phyloP scores from a whole-genome alignment of 2,113 vertebrate genomes.

The Felis chaus region DNA sequence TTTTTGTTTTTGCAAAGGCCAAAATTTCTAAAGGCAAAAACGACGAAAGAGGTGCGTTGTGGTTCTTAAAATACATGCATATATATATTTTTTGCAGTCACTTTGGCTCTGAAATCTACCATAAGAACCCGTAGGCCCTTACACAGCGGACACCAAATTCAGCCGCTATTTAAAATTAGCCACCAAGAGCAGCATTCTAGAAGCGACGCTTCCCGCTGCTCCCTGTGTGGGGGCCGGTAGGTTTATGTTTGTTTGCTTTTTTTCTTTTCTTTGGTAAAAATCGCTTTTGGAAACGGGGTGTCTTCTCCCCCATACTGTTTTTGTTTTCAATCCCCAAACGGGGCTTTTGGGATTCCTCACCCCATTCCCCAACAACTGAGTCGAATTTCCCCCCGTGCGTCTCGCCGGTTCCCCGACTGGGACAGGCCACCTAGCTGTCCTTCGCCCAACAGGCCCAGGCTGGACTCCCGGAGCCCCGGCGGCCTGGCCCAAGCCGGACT shows the following conservation, averaged over 20 bases:
- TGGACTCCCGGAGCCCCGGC: background rate
- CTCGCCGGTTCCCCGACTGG: background rate
- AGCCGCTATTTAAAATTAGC: background rate
- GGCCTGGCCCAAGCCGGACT: conserved; percentile 17
- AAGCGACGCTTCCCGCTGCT: background rate
- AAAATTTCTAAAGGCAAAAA: conserved; percentile 2
- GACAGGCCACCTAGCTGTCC: background rate
- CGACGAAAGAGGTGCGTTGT: background rate
- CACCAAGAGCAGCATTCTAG: background rate
- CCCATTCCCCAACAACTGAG: background rate
- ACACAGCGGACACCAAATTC: background rate
- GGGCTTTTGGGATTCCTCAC: background rate
- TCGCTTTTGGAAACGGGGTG: background rate
- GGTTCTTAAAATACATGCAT: background rate
- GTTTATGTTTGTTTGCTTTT: background rate
- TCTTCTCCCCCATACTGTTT: background rate
- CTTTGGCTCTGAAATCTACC: conserved; percentile 8
- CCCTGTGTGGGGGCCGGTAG: background rate
- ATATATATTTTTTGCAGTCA: background rate
- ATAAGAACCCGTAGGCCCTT: background rate
- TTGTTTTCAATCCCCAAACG: background rate
- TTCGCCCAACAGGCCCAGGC: background rate
- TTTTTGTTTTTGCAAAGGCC: conserved; percentile 39
- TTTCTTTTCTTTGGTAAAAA: background rate
- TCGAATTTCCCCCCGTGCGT: background rate